phyloP scores from a whole-genome alignment of 92 coral and sea anemone genomes.

The Bergia sp. region DNA sequence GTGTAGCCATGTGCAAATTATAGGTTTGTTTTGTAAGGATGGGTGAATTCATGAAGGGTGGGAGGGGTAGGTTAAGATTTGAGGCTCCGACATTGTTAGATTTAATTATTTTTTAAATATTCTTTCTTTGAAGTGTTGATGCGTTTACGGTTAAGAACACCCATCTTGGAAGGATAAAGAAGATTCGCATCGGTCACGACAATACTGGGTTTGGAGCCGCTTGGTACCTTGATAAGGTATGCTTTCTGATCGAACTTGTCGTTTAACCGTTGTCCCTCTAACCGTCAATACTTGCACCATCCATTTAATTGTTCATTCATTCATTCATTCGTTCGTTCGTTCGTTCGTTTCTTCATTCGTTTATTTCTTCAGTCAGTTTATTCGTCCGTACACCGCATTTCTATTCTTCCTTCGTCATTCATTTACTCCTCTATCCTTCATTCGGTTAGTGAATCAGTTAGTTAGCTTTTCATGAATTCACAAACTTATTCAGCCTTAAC shows the following conservation, averaged over 20 bases:
- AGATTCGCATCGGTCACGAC: slow-evolving; percentile 86
- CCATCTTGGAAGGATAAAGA: slow-evolving; percentile 72
- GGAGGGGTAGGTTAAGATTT: too few relatives aligned
- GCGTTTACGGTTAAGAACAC: slow-evolving; percentile 18
- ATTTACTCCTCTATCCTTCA: not conserved
- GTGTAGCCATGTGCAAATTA: too few relatives aligned
- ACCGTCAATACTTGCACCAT: not conserved
- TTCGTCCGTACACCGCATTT: not conserved
- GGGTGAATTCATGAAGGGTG: too few relatives aligned
- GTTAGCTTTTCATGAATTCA: too few relatives aligned
- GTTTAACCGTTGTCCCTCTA: too few relatives aligned
- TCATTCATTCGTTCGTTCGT: not conserved
- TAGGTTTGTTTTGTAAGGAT: too few relatives aligned
- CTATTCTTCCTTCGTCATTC: not conserved
- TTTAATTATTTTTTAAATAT: not conserved
- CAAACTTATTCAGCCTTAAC: too few relatives aligned
- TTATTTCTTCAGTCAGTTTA: not conserved
- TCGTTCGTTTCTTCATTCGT: not conserved
- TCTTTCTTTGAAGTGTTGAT: not conserved
- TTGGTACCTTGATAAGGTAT: slow-evolving; percentile 82
- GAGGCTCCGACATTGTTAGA: not conserved
- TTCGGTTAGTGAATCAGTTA: not conserved
- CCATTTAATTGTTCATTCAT: not conserved
- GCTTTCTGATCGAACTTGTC: not conserved
- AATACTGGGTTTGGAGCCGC: slow-evolving; percentile 85